phyloP scores from a whole-genome alignment of 2,797 vertebrate genomes.

The Cyprinodon diabolis region DNA sequence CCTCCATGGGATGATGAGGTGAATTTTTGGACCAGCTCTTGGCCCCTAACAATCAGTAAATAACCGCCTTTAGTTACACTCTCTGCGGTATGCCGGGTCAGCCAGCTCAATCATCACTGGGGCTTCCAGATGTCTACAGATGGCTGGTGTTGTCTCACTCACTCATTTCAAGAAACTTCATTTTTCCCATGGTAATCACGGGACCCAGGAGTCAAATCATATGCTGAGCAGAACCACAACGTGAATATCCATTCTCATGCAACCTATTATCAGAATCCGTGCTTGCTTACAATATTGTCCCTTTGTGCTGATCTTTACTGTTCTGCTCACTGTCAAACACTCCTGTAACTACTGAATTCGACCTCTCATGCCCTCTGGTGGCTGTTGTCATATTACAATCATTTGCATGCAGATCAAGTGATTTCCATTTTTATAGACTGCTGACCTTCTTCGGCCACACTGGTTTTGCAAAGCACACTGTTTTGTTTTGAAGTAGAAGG shows the following conservation, averaged over 20 bases:
- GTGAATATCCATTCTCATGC: not conserved
- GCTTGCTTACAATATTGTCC: no score
- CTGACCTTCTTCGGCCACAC: not conserved
- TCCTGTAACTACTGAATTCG: not conserved
- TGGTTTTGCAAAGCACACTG: not conserved
- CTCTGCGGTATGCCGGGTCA: not conserved
- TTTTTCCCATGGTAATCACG: not conserved
- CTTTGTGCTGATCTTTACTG: not conserved
- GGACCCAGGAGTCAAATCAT: not conserved
- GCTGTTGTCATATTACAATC: not conserved
- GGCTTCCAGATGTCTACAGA: conserved; percentile 5
- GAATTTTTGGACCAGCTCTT: conserved; percentile 2
- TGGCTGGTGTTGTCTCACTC: not conserved
- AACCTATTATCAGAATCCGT: not conserved
- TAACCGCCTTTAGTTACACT: not conserved
- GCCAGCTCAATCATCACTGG: not conserved
- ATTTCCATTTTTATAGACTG: not conserved
- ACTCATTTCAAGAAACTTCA: not conserved
- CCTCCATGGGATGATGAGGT: not conserved
- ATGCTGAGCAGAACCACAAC: not conserved
- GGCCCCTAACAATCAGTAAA: not conserved
- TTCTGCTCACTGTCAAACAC: not conserved
- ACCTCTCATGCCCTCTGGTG: not conserved
- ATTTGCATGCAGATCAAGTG: not conserved
- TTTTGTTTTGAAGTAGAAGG: not conserved